A percentile compares a stretch with the other conserved stretches of the same genome.
Evolutionary conservation across 2,888 invertebrate species (phyloP).

Genomic region (Eupithecia tripunctaria): DNA sequence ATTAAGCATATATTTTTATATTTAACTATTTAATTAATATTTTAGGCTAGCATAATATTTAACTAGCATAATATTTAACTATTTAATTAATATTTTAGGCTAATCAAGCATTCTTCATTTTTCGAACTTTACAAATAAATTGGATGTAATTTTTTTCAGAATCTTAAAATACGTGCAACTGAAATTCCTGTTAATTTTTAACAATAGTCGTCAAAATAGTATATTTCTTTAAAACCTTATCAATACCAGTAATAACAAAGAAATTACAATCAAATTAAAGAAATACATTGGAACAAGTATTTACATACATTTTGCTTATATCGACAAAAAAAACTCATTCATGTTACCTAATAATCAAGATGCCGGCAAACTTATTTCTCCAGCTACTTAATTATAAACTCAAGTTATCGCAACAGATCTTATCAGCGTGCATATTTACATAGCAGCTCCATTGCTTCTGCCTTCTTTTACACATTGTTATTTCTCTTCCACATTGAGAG

Average conservation of each 20-base stretch:
- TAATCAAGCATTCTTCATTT: no score
- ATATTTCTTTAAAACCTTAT: not conserved
- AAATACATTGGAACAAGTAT: no score
- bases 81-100: no score
- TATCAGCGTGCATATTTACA: constrained; percentile 25
- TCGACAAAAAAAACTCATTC: not conserved
- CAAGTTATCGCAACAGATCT: constrained; percentile 13
- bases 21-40: no score
- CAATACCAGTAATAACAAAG: not conserved
- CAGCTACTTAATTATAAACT: not conserved
- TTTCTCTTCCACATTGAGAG: not conserved
- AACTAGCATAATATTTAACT: no score
- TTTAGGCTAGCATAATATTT: no score
- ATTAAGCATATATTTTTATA: not conserved
- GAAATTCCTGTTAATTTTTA: no score
- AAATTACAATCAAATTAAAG: no score
- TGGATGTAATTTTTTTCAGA: no score
- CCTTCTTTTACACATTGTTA: not conserved
- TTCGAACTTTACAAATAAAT: no score
- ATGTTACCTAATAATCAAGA: not conserved
- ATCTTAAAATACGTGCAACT: no score
- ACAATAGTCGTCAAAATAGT: not conserved
- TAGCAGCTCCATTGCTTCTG: constrained; percentile 15
- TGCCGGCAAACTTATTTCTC: not conserved
- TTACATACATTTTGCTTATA: no score